phyloP scores from a whole-genome alignment of 2,113 vertebrate species.

The Spea bombifrons region DNA sequence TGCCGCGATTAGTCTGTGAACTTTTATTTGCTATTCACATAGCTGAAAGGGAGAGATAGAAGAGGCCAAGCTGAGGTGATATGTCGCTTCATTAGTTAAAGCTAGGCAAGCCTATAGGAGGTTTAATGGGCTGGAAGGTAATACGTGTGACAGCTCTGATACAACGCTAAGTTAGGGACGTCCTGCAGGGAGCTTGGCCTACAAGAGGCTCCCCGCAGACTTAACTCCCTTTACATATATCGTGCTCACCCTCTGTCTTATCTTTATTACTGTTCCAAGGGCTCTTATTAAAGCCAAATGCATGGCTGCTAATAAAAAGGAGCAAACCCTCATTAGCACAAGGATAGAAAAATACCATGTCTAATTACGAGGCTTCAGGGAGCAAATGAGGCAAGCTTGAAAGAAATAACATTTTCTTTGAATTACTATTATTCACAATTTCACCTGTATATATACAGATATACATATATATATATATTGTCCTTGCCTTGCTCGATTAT shows the following conservation, averaged over 20 bases:
- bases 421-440: slow-evolving; percentile 1
- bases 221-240: slow-evolving; percentile 53
- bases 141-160: slow-evolving; percentile 68
- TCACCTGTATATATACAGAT: neutral
- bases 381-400: slow-evolving; percentile 14
- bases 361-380: slow-evolving; percentile 53
- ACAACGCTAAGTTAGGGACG: slow-evolving; percentile 57
- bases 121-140: slow-evolving; percentile 74
- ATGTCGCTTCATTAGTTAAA: slow-evolving; percentile 67
- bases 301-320: slow-evolving; percentile 55
- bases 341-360: slow-evolving; percentile 51
- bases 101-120: slow-evolving; percentile 57
- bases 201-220: slow-evolving; percentile 58
- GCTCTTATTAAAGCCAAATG: slow-evolving; percentile 62
- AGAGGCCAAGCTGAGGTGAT: slow-evolving; percentile 63
- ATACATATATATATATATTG: too few species aligned
- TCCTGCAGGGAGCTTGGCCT: slow-evolving; percentile 57
- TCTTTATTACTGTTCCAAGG: slow-evolving; percentile 50
- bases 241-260: slow-evolving; percentile 56
- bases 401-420: neutral
- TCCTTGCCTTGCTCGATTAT: too few species aligned
- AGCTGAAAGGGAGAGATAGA: slow-evolving; percentile 56
- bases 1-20: slow-evolving; percentile 67
- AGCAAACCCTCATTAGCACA: slow-evolving; percentile 61
- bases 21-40: slow-evolving; percentile 70